Evolutionary conservation across 2,888 invertebrate species (phyloP).

Genomic region (Nephrotoma appendiculata): DNA sequence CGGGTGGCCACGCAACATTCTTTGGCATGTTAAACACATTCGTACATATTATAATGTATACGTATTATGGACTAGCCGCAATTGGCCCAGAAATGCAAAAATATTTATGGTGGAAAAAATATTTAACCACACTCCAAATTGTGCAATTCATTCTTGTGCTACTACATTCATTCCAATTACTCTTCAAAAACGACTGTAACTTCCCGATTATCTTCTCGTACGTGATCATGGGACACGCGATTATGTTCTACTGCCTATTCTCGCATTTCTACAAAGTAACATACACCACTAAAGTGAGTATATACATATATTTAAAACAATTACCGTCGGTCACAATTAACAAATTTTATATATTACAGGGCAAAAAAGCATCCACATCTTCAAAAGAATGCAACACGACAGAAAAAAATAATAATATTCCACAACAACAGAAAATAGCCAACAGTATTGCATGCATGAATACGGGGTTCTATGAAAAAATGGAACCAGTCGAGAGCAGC

Average conservation of each 20-base stretch:
- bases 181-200: constrained; percentile 70
- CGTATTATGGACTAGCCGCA: constrained; percentile 80
- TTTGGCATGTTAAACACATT: constrained; percentile 89
- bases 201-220: constrained; percentile 79
- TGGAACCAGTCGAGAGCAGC: constrained; percentile 19
- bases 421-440: constrained; percentile 15
- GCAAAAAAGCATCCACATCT: background rate
- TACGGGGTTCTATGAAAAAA: constrained; percentile 21
- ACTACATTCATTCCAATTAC: constrained; percentile 76
- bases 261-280: constrained; percentile 78
- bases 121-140: constrained; percentile 84
- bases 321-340: background rate
- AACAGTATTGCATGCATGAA: constrained; percentile 16
- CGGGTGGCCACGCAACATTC: constrained; percentile 86
- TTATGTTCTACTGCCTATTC: constrained; percentile 88
- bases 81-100: constrained; percentile 75
- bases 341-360: background rate
- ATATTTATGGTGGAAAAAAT: constrained; percentile 93
- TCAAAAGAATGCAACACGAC: background rate
- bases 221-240: constrained; percentile 84
- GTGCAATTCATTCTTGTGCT: constrained; percentile 77
- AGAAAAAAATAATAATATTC: background rate
- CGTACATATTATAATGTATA: constrained; percentile 91
- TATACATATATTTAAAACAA: background rate
- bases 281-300: constrained; percentile 38